Base-by-base conservation (phyloP, 2,888 invertebrate genomes). In the Macrophya alboannulata region DNA sequence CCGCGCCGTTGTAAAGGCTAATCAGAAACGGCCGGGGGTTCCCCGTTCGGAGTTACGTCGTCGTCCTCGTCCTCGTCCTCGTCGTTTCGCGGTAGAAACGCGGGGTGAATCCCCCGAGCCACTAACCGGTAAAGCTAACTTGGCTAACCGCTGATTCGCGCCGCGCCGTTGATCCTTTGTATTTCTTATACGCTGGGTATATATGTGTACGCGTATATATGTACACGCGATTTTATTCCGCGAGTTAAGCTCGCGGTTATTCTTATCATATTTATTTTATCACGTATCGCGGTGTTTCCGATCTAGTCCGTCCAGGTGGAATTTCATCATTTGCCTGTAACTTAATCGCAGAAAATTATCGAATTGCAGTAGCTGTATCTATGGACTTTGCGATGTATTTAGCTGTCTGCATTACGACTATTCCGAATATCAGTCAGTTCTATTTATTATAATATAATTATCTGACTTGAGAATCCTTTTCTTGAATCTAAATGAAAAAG, bases 1-100 rank as follows among this genome's bases (percentile, higher is more conserved):
- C 51, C 76, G 51, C 3, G 48, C 79, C 59, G 79, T 55, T 79
- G 55, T 79, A 37, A 79, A 79, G 55, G 79, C 79, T 77, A 77
- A 77, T 77, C 51, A 55, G 55, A 77, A 77, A 55, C 77, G 31
- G 55, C 55, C 51, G 77, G 55, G 55, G 51, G 17, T 77, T 77
- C 55, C 77, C 45, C 48, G 77, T 37, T 21, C 77, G 10, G 55
- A 77, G 55, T 62, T 62, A 62, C 62, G 25, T 55, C 55, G 6
- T 55, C 55, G 55, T 55, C 55, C 55, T 55, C 55, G 55, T 55
- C 55, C 55, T 51, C 51, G 51, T 17, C 17, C 51, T 21, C 21
- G 37, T 25, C 15, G 55, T 51, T 17, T 31, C 25, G n/a, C 17
- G 8, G 77, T 55, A 17, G 55, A 77, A 77, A 51, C 31, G 31